Base-by-base conservation (phyloP, 2,888 invertebrate genomes). In the Heliconius charithonia region DNA sequence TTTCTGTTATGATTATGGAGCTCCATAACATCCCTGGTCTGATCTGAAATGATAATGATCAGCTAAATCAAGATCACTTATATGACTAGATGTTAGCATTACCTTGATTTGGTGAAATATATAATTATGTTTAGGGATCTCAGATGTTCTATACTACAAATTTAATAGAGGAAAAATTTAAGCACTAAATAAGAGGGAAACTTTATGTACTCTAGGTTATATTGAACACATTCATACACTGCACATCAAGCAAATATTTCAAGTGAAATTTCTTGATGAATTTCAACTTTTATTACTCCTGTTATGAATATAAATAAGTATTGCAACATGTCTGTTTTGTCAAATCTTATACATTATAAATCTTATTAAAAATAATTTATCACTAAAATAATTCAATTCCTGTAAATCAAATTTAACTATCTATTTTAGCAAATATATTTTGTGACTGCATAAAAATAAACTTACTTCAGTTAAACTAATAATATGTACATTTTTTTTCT, bases 61-160 rank as follows among this genome's bases (percentile, higher is more conserved):
- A 72, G n/a, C 32, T 72, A 59, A 56, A n/a, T 72, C 56, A 37
- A 59, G 13, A 71, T 79, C 32, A 76, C 74, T 80, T 81, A 80
- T 71, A 74, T 80, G 81, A 81, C 81, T 81, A 81, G 80, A 78
- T 76, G 76, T 70, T 78, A 75, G 22, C 32, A 72, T 72, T 72
- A n/a, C n/a, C 56, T 72, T 29, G 51, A 71, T 51, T 71, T 51
- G 32, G 72, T 59, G 9, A 25, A 72, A 13, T 59, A 56, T 4
- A 56, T 56, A 56, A 71, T 56, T 56, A n/a, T 13, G 32, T 59
- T 72, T 59, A 72, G n/a, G 32, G 32, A 59, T 32, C 56, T 29
- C n/a, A 59, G n/a, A 32, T n/a, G 29, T 29, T 56, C 27, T 37
- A 13, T 29, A n/a, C 32, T 13, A 32, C n/a, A 71, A 22, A 32